Conservation (phyloP, 23 tunicate species). For the Aplidium turbinatum region DNA sequence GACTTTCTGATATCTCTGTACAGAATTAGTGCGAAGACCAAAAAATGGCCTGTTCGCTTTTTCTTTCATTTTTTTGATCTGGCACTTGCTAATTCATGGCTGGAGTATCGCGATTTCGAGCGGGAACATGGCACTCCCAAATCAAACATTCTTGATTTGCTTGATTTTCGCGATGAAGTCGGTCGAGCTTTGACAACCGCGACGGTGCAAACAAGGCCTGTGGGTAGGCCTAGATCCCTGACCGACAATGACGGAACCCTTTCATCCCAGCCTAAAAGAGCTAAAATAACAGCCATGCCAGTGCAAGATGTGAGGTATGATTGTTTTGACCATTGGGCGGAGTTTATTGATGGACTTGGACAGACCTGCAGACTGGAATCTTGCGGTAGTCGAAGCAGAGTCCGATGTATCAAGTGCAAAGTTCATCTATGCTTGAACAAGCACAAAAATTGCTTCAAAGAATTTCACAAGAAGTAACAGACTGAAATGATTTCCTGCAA, state of each 20-base stretch:
- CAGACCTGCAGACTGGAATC: not conserved
- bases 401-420: constrained; percentile 1
- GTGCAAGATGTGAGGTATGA: constrained; percentile 13
- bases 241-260: constrained; percentile 6
- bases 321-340: constrained; percentile 12
- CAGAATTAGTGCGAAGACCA: constrained; percentile 11
- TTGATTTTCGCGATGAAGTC: constrained; percentile 15
- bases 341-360: constrained; percentile 10
- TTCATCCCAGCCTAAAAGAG: not conserved
- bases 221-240: not conserved
- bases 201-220: too few species aligned
- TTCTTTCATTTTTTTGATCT: constrained; percentile 6
- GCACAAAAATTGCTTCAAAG: constrained; percentile 9
- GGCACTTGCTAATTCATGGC: constrained; percentile 11
- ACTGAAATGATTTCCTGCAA: too few species aligned
- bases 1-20: constrained; percentile 1
- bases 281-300: constrained; percentile 6
- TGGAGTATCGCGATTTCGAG: constrained; percentile 3
- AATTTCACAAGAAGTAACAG: not conserved
- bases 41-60: constrained; percentile 4
- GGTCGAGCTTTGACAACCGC: constrained; percentile 8
- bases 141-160: not conserved
- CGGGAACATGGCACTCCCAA: not conserved
- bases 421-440: constrained; percentile 3
- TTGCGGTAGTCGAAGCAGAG: constrained; percentile 17